Percentiles rank a stretch among this genome's conserved stretches.
Conservation (phyloP, 2,888 invertebrate genomes). For the Lasioglossum calceatum region DNA sequence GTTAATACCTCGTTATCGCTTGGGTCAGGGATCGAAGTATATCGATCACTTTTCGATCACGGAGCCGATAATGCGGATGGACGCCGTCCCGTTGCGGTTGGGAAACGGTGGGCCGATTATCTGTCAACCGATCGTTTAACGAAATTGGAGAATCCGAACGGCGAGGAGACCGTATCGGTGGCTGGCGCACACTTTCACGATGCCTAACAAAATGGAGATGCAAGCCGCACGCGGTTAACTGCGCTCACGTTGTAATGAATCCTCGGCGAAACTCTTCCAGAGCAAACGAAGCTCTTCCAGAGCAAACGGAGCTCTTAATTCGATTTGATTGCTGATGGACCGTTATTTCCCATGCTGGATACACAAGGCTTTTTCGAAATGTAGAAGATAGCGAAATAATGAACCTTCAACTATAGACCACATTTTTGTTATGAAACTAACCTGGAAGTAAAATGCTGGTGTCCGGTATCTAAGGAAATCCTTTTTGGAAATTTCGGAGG, state of each 20-base stretch:
- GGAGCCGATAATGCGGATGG: conserved; percentile 57
- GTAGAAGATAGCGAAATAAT: background rate
- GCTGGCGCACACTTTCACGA: background rate
- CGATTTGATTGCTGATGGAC: too few species aligned
- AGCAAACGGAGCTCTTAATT: background rate
- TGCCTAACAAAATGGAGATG: conserved; percentile 7
- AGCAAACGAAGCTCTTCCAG: background rate
- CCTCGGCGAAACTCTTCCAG: background rate
- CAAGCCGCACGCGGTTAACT: background rate
- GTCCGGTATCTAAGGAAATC: background rate
- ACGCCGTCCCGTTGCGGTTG: conserved; percentile 25
- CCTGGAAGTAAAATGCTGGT: background rate
- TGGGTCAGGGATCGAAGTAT: conserved; percentile 59
- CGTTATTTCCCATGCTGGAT: background rate
- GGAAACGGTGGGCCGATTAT: conserved; percentile 43
- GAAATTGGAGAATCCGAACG: conserved; percentile 46
- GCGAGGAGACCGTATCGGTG: background rate
- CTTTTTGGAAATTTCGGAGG: background rate
- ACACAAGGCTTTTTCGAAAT: background rate
- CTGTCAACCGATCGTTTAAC: conserved; percentile 64
- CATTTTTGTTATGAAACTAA: too few species aligned
- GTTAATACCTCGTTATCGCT: conserved; percentile 82
- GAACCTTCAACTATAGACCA: too few species aligned
- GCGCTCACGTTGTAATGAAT: background rate
- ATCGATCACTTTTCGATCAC: conserved; percentile 70